Conservation (phyloP, 2,888 invertebrate genomes). For the Apamea monoglypha region DNA sequence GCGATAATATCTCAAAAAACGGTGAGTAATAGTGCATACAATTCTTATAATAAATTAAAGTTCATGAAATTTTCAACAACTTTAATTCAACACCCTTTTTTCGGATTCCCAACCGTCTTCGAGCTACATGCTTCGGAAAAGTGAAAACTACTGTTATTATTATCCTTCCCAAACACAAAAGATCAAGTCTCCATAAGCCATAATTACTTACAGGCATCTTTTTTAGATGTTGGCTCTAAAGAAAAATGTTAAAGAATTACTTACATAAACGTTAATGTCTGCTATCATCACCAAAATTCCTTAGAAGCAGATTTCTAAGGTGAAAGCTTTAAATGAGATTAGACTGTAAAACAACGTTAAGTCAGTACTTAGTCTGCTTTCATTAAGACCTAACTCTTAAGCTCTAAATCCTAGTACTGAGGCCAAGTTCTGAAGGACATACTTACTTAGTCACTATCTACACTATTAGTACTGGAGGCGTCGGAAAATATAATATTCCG, state of each 20-base stretch:
- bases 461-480: slow-evolving; percentile 17
- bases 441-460: slow-evolving; percentile 21
- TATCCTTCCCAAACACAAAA: not conserved
- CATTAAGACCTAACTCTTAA: slow-evolving; percentile 44
- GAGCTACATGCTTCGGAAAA: no score
- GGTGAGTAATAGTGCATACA: no score
- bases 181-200: not conserved
- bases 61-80: no score
- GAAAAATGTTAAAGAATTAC: not conserved
- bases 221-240: not conserved
- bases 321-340: slow-evolving; percentile 29
- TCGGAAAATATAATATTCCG: slow-evolving; percentile 38
- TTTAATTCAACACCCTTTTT: no score
- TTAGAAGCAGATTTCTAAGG: slow-evolving; percentile 28
- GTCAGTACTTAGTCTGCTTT: slow-evolving; percentile 47
- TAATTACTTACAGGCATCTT: no score
- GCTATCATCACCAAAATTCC: slow-evolving; percentile 16
- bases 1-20: no score
- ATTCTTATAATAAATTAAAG: no score
- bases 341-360: slow-evolving; percentile 41
- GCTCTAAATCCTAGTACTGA: slow-evolving; percentile 41
- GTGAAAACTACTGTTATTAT: no score
- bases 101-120: no score
- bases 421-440: slow-evolving; percentile 43
- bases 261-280: slow-evolving; percentile 4